phyloP scores from a whole-genome alignment of 2,888 invertebrate species.

The Aphodius granarius region DNA sequence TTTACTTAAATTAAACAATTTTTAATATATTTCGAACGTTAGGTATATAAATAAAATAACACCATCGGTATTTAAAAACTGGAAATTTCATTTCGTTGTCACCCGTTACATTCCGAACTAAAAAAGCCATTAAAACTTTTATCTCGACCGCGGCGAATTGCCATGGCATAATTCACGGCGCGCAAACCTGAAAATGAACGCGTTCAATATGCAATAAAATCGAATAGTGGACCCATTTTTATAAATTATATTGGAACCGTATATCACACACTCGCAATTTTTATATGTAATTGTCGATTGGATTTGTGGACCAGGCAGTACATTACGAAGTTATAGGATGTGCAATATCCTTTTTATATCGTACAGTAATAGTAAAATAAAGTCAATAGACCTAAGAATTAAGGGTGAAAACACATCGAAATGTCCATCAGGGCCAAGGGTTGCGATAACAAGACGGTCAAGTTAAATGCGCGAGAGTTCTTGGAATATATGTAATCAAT shows the following conservation, averaged over 20 bases:
- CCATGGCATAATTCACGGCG: neutral
- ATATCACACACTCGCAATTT: neutral
- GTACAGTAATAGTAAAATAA: too few relatives aligned
- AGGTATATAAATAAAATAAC: too few relatives aligned
- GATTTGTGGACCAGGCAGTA: neutral
- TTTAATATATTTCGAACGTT: too few relatives aligned
- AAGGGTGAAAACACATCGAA: neutral
- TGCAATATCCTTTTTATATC: too few relatives aligned
- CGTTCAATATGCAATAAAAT: slow-evolving; percentile 12
- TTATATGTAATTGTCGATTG: neutral
- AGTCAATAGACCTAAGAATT: too few relatives aligned
- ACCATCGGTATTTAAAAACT: neutral
- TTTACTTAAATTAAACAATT: too few relatives aligned
- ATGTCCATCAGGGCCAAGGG: neutral
- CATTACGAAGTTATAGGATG: neutral
- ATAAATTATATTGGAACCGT: neutral
- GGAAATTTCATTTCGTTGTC: neutral
- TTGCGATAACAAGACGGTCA: slow-evolving; percentile 13
- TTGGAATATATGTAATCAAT: slow-evolving; percentile 12
- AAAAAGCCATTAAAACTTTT: neutral
- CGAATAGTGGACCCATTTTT: neutral
- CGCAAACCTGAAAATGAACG: slow-evolving; percentile 1
- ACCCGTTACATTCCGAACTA: neutral
- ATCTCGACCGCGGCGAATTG: neutral
- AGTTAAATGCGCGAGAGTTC: slow-evolving; percentile 6